Evolutionary conservation across 2,113 vertebrate species (phyloP).

Genomic region (Loxodonta africana): DNA sequence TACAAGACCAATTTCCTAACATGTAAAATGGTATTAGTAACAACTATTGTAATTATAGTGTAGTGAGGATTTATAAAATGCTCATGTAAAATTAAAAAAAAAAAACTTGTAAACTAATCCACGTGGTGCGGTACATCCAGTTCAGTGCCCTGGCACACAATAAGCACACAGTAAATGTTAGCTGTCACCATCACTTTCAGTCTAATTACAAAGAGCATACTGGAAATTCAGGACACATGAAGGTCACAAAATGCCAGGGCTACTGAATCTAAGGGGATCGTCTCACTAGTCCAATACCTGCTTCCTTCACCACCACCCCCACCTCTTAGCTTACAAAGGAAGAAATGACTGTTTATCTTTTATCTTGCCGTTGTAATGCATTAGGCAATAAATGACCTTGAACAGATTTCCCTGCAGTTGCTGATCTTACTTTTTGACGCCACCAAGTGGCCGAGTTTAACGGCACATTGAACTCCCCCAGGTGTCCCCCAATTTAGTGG

Average conservation of each 20-base stretch:
- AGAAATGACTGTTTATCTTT: constrained; percentile 1
- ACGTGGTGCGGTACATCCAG: not conserved
- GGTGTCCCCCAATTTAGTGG: not conserved
- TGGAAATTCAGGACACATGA: not conserved
- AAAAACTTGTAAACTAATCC: not conserved
- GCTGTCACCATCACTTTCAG: not conserved
- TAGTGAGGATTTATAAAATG: not conserved
- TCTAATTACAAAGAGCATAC: not conserved
- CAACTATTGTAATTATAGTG: not conserved
- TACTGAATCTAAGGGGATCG: not conserved
- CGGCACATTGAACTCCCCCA: not conserved
- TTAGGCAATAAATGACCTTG: not conserved
- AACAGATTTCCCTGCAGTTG: not conserved
- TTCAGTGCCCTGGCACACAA: not conserved
- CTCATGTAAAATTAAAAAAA: not conserved
- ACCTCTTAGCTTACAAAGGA: not conserved
- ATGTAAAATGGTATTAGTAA: not conserved
- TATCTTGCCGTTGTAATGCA: not conserved
- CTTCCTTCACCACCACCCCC: not conserved
- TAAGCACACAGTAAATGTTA: not conserved
- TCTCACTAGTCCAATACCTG: not conserved
- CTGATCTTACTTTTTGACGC: constrained; percentile 83
- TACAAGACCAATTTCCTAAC: not conserved
- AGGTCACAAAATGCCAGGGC: not conserved
- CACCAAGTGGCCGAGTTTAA: constrained; percentile 84